Conservation (phyloP, 2,113 vertebrate genomes). For the Thymallus thymallus region DNA sequence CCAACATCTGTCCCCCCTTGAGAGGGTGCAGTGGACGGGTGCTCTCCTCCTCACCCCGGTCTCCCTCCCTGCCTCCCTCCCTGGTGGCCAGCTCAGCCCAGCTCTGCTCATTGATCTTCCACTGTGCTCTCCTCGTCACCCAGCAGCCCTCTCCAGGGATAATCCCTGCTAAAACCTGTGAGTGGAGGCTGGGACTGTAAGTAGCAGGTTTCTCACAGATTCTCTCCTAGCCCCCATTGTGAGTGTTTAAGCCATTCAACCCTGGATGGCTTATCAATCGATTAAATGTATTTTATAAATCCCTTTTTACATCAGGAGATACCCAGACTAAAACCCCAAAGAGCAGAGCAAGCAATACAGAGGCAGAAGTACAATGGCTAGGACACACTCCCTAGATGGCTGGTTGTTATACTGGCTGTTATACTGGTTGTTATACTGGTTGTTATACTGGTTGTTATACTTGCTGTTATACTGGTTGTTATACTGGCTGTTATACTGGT, state of each 20-base stretch:
- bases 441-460: too few relatives aligned
- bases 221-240: slow-evolving; percentile 22
- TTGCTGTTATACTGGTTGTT: too few relatives aligned
- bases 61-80: slow-evolving; percentile 51
- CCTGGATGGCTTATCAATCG: not conserved
- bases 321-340: too few relatives aligned
- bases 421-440: too few relatives aligned
- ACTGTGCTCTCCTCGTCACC: slow-evolving; percentile 53
- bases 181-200: slow-evolving; percentile 29
- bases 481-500: too few relatives aligned
- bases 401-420: too few relatives aligned
- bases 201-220: slow-evolving; percentile 54
- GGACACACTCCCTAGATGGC: too few relatives aligned
- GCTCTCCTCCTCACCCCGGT: not conserved
- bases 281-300: not conserved
- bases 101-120: slow-evolving; percentile 48
- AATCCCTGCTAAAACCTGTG: slow-evolving; percentile 49
- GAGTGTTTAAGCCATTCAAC: not conserved
- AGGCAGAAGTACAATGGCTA: too few relatives aligned
- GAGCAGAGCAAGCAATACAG: too few relatives aligned
- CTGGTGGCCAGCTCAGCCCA: not conserved
- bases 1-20: too few relatives aligned
- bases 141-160: slow-evolving; percentile 33
- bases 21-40: too few relatives aligned
- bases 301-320: too few relatives aligned